Conservation (phyloP, 2,113 vertebrate species). For the Cynopterus brachyotis region DNA sequence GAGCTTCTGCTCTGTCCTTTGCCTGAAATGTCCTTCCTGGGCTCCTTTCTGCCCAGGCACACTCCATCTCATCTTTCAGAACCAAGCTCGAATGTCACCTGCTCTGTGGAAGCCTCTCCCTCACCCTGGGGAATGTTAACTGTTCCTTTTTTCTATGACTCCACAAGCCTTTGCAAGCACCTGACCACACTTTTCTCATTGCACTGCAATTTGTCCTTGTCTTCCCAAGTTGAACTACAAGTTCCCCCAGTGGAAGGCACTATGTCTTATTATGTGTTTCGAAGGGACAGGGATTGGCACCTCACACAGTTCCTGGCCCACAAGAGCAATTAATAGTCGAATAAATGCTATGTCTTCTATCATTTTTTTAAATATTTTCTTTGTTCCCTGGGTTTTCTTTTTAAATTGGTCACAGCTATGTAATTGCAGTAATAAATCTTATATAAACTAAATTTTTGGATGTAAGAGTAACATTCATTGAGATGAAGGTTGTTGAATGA, state of each 20-base stretch:
- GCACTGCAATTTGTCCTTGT: neutral
- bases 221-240: neutral
- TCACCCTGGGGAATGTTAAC: neutral
- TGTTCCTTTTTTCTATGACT: neutral
- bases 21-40: slow-evolving; percentile 34
- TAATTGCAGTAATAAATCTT: neutral
- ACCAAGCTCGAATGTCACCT: neutral
- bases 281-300: neutral
- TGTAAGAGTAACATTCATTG: neutral
- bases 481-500: neutral
- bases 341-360: neutral
- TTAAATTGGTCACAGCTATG: neutral
- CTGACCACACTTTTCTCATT: neutral
- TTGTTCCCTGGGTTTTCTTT: neutral
- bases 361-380: neutral
- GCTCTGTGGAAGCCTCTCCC: neutral
- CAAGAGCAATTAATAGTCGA: neutral
- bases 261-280: neutral
- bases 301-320: neutral
- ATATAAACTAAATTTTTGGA: neutral
- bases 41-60: neutral
- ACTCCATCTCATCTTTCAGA: neutral
- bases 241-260: neutral
- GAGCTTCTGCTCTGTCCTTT: neutral
- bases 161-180: neutral